A percentile compares a stretch with the other conserved stretches of the same genome.
Conservation (phyloP, 2,888 invertebrate species). For the Pharmacophagus antenor region DNA sequence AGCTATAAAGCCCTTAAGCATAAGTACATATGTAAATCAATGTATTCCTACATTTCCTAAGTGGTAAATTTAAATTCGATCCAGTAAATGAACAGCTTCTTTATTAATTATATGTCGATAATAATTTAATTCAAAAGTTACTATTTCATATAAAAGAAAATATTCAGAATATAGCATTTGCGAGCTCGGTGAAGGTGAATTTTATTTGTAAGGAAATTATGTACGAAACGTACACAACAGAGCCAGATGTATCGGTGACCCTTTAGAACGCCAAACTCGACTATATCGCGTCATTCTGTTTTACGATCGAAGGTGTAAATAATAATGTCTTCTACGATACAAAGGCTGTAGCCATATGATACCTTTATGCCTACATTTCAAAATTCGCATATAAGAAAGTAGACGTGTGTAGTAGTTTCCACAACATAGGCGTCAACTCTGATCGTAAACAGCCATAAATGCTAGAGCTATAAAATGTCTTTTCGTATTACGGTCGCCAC, state of each 20-base stretch:
- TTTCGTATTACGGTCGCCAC: conserved; percentile 25
- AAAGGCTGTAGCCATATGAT: conserved; percentile 42
- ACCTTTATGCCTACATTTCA: conserved; percentile 36
- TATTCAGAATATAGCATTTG: background rate
- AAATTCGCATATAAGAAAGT: conserved; percentile 20
- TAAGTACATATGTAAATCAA: too few relatives aligned
- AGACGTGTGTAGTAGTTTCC: background rate
- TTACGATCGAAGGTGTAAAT: conserved; percentile 56
- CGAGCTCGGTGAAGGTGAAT: too few relatives aligned
- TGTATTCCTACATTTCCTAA: too few relatives aligned
- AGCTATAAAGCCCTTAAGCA: too few relatives aligned
- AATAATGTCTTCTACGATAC: conserved; percentile 49
- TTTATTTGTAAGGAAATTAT: too few relatives aligned
- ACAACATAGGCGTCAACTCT: background rate
- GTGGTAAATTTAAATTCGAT: too few relatives aligned
- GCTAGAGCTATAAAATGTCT: conserved; percentile 25
- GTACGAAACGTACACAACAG: conserved; percentile 32
- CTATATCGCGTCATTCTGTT: conserved; percentile 49
- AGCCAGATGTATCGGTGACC: conserved; percentile 51
- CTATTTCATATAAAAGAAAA: background rate
- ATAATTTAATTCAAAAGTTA: too few relatives aligned
- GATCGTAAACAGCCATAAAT: background rate
- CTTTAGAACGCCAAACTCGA: conserved; percentile 43
- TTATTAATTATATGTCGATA: too few relatives aligned
- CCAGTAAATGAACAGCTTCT: too few relatives aligned